Evolutionary conservation across 2,113 vertebrate genomes (phyloP).

Genomic region (Micromys minutus): DNA sequence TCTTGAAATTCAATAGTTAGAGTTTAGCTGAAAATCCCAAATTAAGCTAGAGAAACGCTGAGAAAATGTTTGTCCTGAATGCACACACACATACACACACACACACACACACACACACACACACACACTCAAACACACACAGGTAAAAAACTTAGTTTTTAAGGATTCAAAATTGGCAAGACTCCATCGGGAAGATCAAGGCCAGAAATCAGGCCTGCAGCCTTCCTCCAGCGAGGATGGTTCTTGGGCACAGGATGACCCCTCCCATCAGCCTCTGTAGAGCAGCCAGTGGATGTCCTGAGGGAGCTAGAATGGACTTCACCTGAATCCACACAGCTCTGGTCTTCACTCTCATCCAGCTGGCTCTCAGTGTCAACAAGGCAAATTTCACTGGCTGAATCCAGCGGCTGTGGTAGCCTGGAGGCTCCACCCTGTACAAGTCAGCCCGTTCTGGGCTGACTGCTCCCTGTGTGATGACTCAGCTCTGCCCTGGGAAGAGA

Average conservation of each 20-base stretch:
- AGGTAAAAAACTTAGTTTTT: neutral
- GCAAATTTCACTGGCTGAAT: slow-evolving; percentile 55
- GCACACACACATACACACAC: neutral
- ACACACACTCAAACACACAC: neutral
- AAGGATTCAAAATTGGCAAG: neutral
- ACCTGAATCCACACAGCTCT: neutral
- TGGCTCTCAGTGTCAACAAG: slow-evolving; percentile 38
- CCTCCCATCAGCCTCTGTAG: neutral
- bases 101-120: too few relatives aligned
- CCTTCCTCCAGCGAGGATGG: neutral
- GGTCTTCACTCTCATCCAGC: slow-evolving; percentile 2
- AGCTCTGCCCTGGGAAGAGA: neutral
- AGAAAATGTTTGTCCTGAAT: neutral
- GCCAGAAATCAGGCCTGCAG: neutral
- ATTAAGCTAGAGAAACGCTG: neutral
- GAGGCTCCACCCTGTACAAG: slow-evolving; percentile 24
- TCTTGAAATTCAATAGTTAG: neutral
- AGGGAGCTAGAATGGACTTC: slow-evolving; percentile 34
- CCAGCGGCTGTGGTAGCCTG: slow-evolving; percentile 50
- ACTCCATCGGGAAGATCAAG: neutral
- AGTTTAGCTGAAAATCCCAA: neutral
- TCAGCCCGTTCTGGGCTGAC: slow-evolving; percentile 7
- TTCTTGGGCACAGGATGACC: neutral
- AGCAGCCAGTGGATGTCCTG: neutral
- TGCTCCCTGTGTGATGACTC: slow-evolving; percentile 39